A percentile compares a stretch with the other conserved stretches of the same genome.
phyloP scores from a whole-genome alignment of 2,113 vertebrate species.

The Sula dactylatra region DNA sequence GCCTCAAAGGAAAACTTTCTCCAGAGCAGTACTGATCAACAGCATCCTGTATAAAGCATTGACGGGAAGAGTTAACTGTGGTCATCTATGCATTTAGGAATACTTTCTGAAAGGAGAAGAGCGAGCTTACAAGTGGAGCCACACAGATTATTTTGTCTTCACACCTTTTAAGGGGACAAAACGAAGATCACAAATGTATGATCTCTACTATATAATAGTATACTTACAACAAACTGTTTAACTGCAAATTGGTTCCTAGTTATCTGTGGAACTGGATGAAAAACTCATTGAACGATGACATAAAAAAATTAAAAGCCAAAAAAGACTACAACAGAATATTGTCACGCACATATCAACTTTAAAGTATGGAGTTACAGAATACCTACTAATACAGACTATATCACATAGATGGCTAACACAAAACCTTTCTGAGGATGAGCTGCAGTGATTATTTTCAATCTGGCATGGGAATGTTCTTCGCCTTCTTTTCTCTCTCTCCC shows the following conservation, averaged over 20 bases:
- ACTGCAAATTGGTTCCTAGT: neutral
- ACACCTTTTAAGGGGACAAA: neutral
- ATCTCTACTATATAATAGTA: neutral
- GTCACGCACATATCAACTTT: neutral
- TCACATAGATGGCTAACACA: neutral
- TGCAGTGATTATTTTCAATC: neutral
- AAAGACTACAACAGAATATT: neutral
- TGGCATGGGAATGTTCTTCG: neutral
- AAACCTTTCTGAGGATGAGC: neutral
- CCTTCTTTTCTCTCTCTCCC: neutral
- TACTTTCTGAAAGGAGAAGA: neutral
- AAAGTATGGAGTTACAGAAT: neutral
- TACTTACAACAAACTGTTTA: neutral
- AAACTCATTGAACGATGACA: neutral
- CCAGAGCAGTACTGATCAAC: neutral
- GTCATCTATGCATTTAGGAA: neutral
- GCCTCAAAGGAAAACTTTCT: neutral
- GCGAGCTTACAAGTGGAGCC: neutral
- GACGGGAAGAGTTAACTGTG: neutral
- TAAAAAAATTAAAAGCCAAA: neutral
- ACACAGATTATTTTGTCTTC: neutral
- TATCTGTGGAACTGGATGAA: neutral
- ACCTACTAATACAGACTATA: neutral
- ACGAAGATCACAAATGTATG: neutral
- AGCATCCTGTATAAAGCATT: neutral